phyloP scores from a whole-genome alignment of 2,113 vertebrate genomes.

The Myrmecophaga tridactyla region DNA sequence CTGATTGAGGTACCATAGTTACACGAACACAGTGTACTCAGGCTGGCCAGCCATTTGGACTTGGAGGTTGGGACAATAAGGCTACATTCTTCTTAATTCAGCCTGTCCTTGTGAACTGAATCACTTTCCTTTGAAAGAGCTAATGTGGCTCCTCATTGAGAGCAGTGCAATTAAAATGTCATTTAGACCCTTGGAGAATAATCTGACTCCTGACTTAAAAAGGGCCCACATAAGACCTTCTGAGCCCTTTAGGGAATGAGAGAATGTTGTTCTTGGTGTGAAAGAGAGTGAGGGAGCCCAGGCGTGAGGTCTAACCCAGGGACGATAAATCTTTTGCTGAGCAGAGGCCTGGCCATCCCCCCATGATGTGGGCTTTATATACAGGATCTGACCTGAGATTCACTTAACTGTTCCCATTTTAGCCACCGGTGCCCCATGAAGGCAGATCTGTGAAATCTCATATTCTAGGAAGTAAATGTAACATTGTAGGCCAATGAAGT shows the following conservation, averaged over 20 bases:
- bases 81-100: not conserved
- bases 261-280: constrained; percentile 67
- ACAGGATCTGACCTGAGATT: constrained; percentile 56
- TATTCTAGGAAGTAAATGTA: constrained; percentile 54
- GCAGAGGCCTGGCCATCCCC: constrained; percentile 35
- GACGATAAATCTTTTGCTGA: constrained; percentile 60
- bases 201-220: constrained; percentile 49
- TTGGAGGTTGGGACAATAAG: not conserved
- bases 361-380: constrained; percentile 43
- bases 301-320: constrained; percentile 44
- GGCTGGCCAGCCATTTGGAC: not conserved
- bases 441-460: constrained; percentile 74
- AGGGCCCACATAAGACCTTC: constrained; percentile 13
- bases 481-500: constrained; percentile 53
- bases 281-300: constrained; percentile 38
- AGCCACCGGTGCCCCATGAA: not conserved
- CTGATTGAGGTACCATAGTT: not conserved
- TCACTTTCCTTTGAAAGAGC: constrained; percentile 41
- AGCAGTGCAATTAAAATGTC: constrained; percentile 63
- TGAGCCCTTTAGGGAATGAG: constrained; percentile 56
- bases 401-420: constrained; percentile 40
- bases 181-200: constrained; percentile 43
- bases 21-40: accelerated
- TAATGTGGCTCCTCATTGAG: constrained; percentile 1
- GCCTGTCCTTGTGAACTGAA: constrained; percentile 11